Evolutionary conservation across 1,140 invertebrate species (phyloP).

Genomic region (Drosophila mayri): DNA sequence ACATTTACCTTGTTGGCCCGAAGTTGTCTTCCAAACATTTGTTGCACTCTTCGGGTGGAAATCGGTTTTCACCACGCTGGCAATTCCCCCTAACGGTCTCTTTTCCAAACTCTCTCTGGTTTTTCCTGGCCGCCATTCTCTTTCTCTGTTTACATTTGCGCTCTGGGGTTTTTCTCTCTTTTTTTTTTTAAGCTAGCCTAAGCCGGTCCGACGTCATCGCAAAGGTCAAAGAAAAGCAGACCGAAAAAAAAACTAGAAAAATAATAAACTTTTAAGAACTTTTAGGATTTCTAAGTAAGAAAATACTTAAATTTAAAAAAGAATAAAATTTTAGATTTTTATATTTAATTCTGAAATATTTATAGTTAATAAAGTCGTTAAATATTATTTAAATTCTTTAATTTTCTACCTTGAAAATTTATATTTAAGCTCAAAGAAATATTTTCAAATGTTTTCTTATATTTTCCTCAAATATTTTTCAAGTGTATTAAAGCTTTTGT

Average conservation of each 20-base stretch:
- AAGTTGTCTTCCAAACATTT: constrained; percentile 56
- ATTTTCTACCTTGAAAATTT: no score
- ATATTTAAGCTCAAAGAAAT: background rate
- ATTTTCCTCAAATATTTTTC: background rate
- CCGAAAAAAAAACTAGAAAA: background rate
- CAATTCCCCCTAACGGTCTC: constrained; percentile 8
- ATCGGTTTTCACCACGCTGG: constrained; percentile 57
- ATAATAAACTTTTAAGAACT: background rate
- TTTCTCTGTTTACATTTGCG: constrained; percentile 60
- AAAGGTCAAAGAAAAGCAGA: constrained; percentile 56
- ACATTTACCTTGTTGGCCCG: constrained; percentile 57
- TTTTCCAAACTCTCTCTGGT: constrained; percentile 6
- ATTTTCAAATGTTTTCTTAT: no score
- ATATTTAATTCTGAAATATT: background rate
- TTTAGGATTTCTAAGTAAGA: no score
- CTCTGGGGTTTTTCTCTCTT: constrained; percentile 11
- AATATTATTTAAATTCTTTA: background rate
- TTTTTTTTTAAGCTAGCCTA: constrained; percentile 1
- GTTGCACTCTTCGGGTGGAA: constrained; percentile 61
- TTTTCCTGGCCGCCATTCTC: constrained; percentile 24
- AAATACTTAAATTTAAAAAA: no score
- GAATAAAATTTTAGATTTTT: background rate
- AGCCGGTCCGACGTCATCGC: constrained; percentile 62
- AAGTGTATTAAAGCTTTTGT: constrained; percentile 28
- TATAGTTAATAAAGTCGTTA: background rate